phyloP scores from a whole-genome alignment of 2,888 invertebrate species.

The Leucophenga montana region DNA sequence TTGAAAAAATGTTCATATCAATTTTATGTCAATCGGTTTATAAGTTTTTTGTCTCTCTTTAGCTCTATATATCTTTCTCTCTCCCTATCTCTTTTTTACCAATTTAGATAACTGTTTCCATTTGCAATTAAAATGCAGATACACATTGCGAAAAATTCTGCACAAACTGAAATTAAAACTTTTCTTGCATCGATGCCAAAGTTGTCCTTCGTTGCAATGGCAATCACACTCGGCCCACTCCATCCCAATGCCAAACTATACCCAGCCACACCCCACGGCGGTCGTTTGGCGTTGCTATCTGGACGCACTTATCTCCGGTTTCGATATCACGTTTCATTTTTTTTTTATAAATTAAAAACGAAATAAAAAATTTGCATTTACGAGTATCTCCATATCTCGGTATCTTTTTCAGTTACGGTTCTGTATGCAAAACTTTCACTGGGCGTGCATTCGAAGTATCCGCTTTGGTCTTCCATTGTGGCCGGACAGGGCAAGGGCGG shows the following conservation, averaged over 20 bases:
- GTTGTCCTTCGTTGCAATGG: conserved; percentile 36
- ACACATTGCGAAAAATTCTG: conserved; percentile 47
- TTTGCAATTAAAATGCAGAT: conserved; percentile 69
- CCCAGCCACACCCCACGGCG: neutral
- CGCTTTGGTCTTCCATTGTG: conserved; percentile 31
- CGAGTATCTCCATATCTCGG: neutral
- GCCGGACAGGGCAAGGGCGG: conserved; percentile 12
- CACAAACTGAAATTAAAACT: conserved; percentile 64
- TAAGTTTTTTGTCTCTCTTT: too few species aligned
- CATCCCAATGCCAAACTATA: conserved; percentile 17
- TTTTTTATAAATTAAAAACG: neutral
- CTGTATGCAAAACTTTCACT: conserved; percentile 46
- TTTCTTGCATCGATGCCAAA: conserved; percentile 44
- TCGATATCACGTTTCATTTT: conserved; percentile 58
- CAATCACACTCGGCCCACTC: too few species aligned
- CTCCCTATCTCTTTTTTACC: conserved; percentile 55
- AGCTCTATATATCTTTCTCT: neutral
- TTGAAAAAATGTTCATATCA: neutral
- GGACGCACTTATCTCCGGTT: conserved; percentile 58
- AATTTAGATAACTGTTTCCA: conserved; percentile 71
- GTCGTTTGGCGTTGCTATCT: conserved; percentile 9
- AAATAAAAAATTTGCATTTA: conserved; percentile 11
- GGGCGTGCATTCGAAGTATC: conserved; percentile 48
- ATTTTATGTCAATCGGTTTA: neutral
- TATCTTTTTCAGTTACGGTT: conserved; percentile 33